Conservation (phyloP, 2,797 vertebrate genomes). For the Australoheros facetus region DNA sequence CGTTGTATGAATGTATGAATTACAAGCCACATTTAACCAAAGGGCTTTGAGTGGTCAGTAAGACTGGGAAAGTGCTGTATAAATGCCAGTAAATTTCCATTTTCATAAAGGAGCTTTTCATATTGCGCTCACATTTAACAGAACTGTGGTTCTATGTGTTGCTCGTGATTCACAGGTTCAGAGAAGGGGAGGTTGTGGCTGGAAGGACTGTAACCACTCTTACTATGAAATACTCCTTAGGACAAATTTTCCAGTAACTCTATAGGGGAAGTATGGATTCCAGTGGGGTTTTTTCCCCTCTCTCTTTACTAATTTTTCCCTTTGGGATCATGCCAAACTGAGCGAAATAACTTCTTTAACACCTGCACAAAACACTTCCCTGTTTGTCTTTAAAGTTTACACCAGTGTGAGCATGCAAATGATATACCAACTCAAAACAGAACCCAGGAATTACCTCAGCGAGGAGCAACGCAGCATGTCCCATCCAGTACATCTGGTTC, state of each 20-base stretch:
- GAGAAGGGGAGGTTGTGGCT: conserved; percentile 8
- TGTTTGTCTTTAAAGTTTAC: conserved; percentile 47
- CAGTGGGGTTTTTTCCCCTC: neutral
- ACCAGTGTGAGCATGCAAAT: conserved; percentile 51
- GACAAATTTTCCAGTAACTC: conserved; percentile 20
- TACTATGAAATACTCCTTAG: conserved; percentile 35
- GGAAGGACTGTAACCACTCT: conserved; percentile 22
- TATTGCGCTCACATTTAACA: conserved; percentile 7
- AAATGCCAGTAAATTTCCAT: neutral
- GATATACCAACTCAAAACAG: conserved; percentile 51
- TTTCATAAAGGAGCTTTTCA: conserved; percentile 43
- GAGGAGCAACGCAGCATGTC: conserved; percentile 69
- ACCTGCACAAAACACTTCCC: conserved; percentile 51
- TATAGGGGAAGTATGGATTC: conserved; percentile 3
- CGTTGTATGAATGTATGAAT: neutral
- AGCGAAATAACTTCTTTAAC: conserved; percentile 29
- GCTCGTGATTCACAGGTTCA: conserved; percentile 43
- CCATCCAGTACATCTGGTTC: conserved; percentile 83
- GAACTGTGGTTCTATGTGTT: conserved; percentile 2
- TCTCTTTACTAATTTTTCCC: neutral
- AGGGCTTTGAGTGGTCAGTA: neutral
- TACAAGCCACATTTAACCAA: neutral
- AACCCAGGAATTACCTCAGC: conserved; percentile 75
- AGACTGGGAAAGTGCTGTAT: neutral
- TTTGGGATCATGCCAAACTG: neutral